Percentiles rank a stretch among this genome's conserved stretches.
Conservation (phyloP, 2,888 invertebrate genomes). For the Alentia gelatinosa region DNA sequence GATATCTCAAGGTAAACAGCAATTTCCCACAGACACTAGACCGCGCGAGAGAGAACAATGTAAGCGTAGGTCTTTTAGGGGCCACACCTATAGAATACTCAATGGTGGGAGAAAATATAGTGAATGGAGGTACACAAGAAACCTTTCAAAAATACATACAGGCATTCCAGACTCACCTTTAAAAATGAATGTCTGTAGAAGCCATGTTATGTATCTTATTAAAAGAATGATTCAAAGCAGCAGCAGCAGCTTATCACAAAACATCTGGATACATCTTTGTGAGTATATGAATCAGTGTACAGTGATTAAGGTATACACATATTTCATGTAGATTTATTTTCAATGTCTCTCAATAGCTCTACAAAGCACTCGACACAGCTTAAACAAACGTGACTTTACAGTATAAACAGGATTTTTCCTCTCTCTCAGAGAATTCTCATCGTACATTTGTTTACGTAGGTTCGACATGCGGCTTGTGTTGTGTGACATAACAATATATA, state of each 20-base stretch:
- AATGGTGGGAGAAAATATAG: background rate
- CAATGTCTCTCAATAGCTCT: too few species aligned
- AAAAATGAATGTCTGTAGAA: too few species aligned
- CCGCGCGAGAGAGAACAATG: background rate
- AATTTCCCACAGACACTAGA: background rate
- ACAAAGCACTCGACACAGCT: background rate
- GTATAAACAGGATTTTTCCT: background rate
- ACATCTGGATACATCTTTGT: too few species aligned
- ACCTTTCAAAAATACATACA: background rate
- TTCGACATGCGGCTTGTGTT: background rate
- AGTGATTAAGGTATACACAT: too few species aligned
- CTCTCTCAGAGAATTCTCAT: background rate
- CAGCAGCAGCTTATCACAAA: too few species aligned
- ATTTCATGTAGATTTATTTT: too few species aligned
- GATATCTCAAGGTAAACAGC: background rate
- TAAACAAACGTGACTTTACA: background rate
- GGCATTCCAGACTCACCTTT: too few species aligned
- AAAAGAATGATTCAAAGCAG: too few species aligned
- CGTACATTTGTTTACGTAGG: background rate
- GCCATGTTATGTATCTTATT: too few species aligned
- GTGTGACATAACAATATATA: background rate
- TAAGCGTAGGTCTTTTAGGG: background rate
- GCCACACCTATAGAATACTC: background rate
- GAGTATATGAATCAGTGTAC: too few species aligned
- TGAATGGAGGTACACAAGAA: background rate